Evolutionary conservation across 2,888 invertebrate species (phyloP), one percentile per base, ranked within the genome.

Genomic region (Agrotis clavis): DNA sequence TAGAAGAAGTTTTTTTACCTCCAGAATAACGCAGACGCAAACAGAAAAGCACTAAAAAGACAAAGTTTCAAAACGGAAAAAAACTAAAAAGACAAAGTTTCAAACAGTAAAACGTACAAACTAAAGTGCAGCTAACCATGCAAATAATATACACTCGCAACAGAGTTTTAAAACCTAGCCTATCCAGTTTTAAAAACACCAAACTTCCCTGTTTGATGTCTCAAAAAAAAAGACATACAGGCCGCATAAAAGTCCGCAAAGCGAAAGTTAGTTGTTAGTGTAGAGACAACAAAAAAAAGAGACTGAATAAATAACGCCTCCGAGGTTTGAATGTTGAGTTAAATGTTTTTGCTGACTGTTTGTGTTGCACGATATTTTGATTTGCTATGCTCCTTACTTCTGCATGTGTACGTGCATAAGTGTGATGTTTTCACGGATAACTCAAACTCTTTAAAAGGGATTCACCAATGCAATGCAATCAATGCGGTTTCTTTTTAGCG

Each of bases 211-310:
- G 67, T 74, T 74, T 71, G 30, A 70, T 41, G 45, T 30, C 56
- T 19, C 25, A 79, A 79, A 64, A 62, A 56, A 64, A 60, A 62
- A 79, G 74, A 64, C n/a, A 19, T 65, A 69, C 77, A 57, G 51
- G 35, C 75, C 77, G 67, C 82, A 82, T 59, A 72, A 82, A 86
- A 79, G 67, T 75, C 64, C 19, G 30, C 56, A 74, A 50, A 62
- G 25, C 65, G 47, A 79, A 84, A 82, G 74, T 78, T 81, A 71
- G 71, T 77, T 80, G 77, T 80, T 84, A 83, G 72, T 79, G 79
- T 72, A 77, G 74, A 53, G 77, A 63, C 74, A 80, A 54, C 66
- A 82, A 80, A 84, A 85, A n/a, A 83, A 66, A 54, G 60, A 21
- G 56, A 63, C 41, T 65, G 71, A 80, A 84, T 85, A 86, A 84